These are phyloP conservation scores for Aphis gossypii DNA, from an alignment of 1,140 invertebrate genomes.

Conservation along the genomic window DNA sequence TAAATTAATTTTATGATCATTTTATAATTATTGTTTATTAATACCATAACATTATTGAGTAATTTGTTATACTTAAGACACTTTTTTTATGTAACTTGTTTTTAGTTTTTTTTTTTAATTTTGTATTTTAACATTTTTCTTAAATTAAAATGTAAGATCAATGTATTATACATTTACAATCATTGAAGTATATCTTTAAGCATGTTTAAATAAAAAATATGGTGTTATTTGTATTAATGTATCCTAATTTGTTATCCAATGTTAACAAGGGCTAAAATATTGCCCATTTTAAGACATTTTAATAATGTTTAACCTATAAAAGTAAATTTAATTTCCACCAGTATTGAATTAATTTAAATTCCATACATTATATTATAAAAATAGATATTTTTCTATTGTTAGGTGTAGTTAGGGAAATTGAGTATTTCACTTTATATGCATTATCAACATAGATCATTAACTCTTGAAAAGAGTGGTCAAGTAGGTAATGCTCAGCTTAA, in stretches of 20 bases:
- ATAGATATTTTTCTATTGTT: no score
- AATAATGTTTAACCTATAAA: no score
- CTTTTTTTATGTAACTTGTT: slow-evolving; percentile 50
- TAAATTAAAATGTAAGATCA: slow-evolving; percentile 13
- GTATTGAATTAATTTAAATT: no score
- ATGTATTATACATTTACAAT: neutral
- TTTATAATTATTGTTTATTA: slow-evolving; percentile 44
- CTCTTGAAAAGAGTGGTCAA: no score
- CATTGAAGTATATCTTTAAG: slow-evolving; percentile 17
- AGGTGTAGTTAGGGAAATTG: no score
- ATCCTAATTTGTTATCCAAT: neutral
- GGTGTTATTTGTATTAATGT: slow-evolving; percentile 34
- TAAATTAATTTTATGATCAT: slow-evolving; percentile 27
- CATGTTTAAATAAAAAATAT: slow-evolving; percentile 27
- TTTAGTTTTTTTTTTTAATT: slow-evolving; percentile 46
- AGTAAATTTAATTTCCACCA: no score
- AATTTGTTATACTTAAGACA: slow-evolving; percentile 35
- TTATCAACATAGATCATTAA: no score
- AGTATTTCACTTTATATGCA: no score
- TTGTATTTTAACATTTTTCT: slow-evolving; percentile 41
- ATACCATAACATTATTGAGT: slow-evolving; percentile 45
- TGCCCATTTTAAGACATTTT: neutral
- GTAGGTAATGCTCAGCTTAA: no score
- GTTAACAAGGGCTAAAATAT: neutral
- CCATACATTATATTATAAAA: no score